Evolutionary conservation across 92 coral and sea anemone genomes (phyloP).

Genomic region (Porites lobata): DNA sequence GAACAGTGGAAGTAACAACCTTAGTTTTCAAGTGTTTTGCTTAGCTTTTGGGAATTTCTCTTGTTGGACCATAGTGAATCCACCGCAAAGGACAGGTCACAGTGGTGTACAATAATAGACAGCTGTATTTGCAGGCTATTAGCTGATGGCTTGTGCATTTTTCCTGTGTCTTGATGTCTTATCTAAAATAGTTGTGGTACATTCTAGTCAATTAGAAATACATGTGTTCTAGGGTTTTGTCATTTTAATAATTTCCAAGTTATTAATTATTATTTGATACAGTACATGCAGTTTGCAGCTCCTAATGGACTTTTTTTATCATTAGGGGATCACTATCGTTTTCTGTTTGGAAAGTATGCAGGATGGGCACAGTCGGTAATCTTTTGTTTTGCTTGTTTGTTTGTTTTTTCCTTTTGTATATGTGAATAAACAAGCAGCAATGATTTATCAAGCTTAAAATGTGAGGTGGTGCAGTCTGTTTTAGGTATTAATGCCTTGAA

Average conservation of each 20-base stretch:
- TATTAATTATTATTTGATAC: neutral
- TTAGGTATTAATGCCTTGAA: too few relatives aligned
- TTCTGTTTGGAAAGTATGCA: slow-evolving; percentile 90
- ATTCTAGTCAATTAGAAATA: too few relatives aligned
- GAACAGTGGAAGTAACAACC: too few relatives aligned
- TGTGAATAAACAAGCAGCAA: neutral
- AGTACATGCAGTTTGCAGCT: neutral
- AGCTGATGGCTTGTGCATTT: too few relatives aligned
- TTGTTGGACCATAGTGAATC: too few relatives aligned
- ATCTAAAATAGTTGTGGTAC: too few relatives aligned
- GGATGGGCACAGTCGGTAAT: slow-evolving; percentile 99
- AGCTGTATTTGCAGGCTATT: too few relatives aligned
- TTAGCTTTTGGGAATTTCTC: too few relatives aligned
- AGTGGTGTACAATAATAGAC: too few relatives aligned
- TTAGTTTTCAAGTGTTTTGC: too few relatives aligned
- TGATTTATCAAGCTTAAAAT: neutral
- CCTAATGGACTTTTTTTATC: neutral
- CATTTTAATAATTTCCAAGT: neutral
- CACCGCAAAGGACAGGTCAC: too few relatives aligned
- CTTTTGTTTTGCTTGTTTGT: neutral
- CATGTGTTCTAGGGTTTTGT: neutral
- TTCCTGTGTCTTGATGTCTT: too few relatives aligned
- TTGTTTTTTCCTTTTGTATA: neutral
- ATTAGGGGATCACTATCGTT: slow-evolving; percentile 88
- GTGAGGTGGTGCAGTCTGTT: neutral